Evolutionary conservation across 2,797 vertebrate genomes (phyloP), one percentile per base, ranked within the genome.

Genomic region (Acanthurus leucopareius): DNA sequence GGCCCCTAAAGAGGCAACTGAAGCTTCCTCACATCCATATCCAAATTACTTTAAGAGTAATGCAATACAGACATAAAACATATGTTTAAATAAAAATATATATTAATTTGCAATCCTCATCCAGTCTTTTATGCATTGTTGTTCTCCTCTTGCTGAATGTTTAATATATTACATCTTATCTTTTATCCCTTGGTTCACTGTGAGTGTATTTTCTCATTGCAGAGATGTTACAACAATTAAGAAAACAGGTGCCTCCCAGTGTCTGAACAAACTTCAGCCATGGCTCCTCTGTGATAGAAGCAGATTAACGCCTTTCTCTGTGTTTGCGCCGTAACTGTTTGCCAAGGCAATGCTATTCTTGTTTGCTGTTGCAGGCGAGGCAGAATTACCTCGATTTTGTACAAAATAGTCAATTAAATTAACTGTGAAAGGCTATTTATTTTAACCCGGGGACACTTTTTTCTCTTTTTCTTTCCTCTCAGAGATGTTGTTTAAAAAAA

Each of bases 371-470:
- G 91, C 92, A 92, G 90, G 85, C 78, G 70, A 92, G 89, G 89
- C 89, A 63, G 92, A 95, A 95, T 95, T 94, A 94, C 94, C 93
- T 94, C 91, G 86, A 95, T 95, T 95, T 94, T 94, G 91, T 92
- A 94, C 94, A 95, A 93, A 93, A 95, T 95, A 96, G 91, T 94
- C 94, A 95, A 95, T 96, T 95, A 95, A 96, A 95, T 96, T 95
- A 95, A 94, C 93, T 93, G 94, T 95, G 94, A 95, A 95, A 95
- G 93, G 93, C 93, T 95, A 94, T 96, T 95, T 95, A 95, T 95
- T 95, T 95, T 95, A 94, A 95, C 94, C 94, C 76, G 91, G 86
- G 95, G 94, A 95, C 93, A 95, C 92, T 94, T 94, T 92, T 91
- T 74, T 8, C 81, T 86, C 74, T 77, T 86, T 86, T 85, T 84